Conservation (phyloP, 2,888 invertebrate genomes). For the Oscheius onirici region DNA sequence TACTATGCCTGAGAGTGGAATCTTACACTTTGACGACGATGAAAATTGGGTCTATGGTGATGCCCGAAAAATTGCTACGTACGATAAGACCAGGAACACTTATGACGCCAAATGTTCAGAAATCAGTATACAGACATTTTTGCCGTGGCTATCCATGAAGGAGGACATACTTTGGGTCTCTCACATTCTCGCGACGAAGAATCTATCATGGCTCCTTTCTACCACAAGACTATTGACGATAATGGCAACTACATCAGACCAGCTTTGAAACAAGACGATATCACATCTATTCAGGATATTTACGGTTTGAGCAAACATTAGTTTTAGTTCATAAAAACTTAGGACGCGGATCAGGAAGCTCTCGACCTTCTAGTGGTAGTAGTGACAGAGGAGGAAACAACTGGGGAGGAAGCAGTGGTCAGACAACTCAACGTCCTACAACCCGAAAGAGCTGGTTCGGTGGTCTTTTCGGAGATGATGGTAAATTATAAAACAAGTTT, state of each 20-base stretch:
- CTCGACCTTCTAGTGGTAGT: conserved; percentile 9
- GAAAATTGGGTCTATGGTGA: conserved; percentile 70
- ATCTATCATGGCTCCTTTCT: conserved; percentile 71
- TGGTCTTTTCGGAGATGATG: conserved; percentile 48
- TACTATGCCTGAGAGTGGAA: conserved; percentile 69
- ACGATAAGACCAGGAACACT: not conserved
- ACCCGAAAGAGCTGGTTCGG: conserved; percentile 51
- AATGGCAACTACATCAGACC: conserved; percentile 65
- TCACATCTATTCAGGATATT: conserved; percentile 66
- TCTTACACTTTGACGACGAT: conserved; percentile 70
- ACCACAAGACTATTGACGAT: conserved; percentile 62
- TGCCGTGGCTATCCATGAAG: conserved; percentile 70
- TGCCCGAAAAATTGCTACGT: conserved; percentile 58
- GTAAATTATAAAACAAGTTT: conserved; percentile 1
- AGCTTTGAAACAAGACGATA: conserved; percentile 61
- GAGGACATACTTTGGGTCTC: conserved; percentile 59
- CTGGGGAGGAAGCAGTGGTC: conserved; percentile 31
- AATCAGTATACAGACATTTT: conserved; percentile 60
- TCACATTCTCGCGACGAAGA: conserved; percentile 62
- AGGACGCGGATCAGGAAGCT: not conserved
- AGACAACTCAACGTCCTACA: conserved; percentile 34
- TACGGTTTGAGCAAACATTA: conserved; percentile 53
- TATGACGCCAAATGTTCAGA: conserved; percentile 31
- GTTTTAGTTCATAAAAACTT: not conserved
- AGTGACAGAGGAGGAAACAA: conserved; percentile 20